These are phyloP conservation scores for Lonchura striata DNA, from an alignment of 2,113 vertebrate genomes.

Conservation along the genomic window DNA sequence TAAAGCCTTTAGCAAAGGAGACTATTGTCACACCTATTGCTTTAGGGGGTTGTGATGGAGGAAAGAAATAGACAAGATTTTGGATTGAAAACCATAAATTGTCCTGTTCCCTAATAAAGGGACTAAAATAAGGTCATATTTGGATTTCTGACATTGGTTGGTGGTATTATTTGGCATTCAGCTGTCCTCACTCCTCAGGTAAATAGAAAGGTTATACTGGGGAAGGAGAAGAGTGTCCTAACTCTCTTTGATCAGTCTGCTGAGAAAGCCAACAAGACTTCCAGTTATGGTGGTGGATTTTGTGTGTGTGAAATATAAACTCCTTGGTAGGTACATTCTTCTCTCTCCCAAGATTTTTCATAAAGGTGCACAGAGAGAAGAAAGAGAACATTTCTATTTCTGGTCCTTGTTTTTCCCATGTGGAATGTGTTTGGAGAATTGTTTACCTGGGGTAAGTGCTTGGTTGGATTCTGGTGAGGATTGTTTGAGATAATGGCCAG, in stretches of 20 bases:
- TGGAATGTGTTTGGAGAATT: no score
- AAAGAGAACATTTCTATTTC: no score
- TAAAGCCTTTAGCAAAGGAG: background rate
- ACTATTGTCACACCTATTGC: background rate
- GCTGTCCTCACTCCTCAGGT: background rate
- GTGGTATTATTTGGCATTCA: background rate
- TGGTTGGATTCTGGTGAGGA: no score
- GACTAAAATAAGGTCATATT: background rate
- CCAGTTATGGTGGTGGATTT: background rate
- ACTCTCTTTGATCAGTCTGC: background rate
- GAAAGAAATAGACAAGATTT: background rate
- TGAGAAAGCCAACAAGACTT: background rate
- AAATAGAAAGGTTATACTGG: background rate
- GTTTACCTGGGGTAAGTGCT: no score
- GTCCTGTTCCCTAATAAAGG: background rate
- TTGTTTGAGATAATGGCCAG: no score
- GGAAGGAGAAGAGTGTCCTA: background rate
- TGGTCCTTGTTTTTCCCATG: no score
- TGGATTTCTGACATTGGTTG: background rate
- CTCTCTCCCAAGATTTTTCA: no score
- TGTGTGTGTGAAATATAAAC: background rate
- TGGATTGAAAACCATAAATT: background rate
- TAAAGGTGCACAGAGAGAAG: no score
- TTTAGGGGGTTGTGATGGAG: background rate
- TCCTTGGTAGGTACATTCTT: no score